Base-by-base conservation (phyloP, 2,888 invertebrate genomes). In the Drosophila paranaensis region DNA sequence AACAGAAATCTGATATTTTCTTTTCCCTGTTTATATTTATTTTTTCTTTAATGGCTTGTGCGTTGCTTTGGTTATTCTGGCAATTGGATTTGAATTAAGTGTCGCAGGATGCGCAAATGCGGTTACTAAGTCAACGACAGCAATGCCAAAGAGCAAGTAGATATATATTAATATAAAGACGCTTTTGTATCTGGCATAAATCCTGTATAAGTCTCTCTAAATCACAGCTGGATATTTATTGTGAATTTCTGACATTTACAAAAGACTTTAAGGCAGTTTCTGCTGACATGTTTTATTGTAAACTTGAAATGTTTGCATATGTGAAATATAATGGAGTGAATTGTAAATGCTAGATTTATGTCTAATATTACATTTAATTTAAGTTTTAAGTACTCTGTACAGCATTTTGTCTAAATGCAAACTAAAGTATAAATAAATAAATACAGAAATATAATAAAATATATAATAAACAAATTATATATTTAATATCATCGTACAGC, bases 1-100 rank as follows among this genome's bases (percentile, higher is more conserved):
- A 79, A 70, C 55, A 61, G 79, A 72, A 76, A 84, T 83, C 57
- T 81, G 81, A 81, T 81, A 81, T 71, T 64, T 76, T 65, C 35
- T 45, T 45, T 40, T 11, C 3, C 13, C 20, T 33, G 33, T 33
- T 33, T 33, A 33, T 33, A 33, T 33, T 10, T 33, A 33, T 33
- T 61, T 57, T 35, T 37, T 55, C 58, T 35, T 45, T 68, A 16
- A 39, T 39, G 48, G 54, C 20, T 48, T 56, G 25, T 51, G 51
- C 43, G 67, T 75, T 75, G 63, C 68, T 60, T 63, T 64, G 68
- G 67, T 71, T 75, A 67, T 72, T 16, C 63, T 48, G 46, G 43
- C 76, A 76, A 76, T 73, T 64, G 68, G 61, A 69, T 64, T 55
- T 75, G 58, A 60, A 68, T 63, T 68, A 75, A 71, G 62, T 67